Conservation (phyloP, 2,113 vertebrate genomes). For the Mixornis gularis region DNA sequence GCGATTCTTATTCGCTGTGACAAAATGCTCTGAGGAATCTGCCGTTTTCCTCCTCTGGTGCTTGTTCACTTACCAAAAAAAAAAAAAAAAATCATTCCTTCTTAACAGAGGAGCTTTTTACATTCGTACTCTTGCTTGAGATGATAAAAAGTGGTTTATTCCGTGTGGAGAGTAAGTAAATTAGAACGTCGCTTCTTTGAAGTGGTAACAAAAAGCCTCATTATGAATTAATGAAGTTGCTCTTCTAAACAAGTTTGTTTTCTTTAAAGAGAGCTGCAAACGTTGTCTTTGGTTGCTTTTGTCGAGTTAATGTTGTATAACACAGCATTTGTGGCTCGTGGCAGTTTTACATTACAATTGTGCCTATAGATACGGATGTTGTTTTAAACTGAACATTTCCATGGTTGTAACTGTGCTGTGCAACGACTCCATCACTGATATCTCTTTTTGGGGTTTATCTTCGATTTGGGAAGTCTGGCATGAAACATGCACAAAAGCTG, state of each 20-base stretch:
- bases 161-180: neutral
- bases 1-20: neutral
- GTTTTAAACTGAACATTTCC: neutral
- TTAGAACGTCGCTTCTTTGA: neutral
- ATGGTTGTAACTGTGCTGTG: neutral
- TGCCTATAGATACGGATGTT: neutral
- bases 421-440: neutral
- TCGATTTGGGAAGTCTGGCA: neutral
- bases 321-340: neutral
- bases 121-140: neutral
- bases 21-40: neutral
- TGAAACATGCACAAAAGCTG: neutral
- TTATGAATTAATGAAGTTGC: slow-evolving; percentile 7
- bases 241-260: neutral
- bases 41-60: neutral
- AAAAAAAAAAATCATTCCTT: neutral
- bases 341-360: neutral
- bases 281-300: neutral
- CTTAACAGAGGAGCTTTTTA: neutral
- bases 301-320: neutral
- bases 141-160: neutral
- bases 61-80: neutral
- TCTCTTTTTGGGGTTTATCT: neutral
- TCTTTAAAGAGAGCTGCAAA: neutral
- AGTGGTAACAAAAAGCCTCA: neutral